A percentile compares a stretch with the other conserved stretches of the same genome.
phyloP scores from a whole-genome alignment of 2,797 vertebrate genomes.

The Prionace glauca region DNA sequence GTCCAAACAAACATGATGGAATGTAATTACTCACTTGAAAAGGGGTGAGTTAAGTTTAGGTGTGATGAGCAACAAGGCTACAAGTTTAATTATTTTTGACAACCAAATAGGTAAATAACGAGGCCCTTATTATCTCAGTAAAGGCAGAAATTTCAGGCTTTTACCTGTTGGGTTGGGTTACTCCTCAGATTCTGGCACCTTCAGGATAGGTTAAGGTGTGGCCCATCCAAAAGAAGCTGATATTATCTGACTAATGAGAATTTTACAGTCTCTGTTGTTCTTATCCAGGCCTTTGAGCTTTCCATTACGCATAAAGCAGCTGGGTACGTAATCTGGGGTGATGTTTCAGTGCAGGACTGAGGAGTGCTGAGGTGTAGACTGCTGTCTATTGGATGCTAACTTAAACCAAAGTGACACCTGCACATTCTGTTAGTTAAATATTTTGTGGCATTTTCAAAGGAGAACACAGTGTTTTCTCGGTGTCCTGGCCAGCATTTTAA shows the following conservation, averaged over 20 bases:
- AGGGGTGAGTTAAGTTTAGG: background rate
- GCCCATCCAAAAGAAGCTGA: background rate
- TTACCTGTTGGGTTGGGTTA: background rate
- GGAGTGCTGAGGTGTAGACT: background rate
- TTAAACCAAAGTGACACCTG: background rate
- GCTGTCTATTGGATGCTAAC: background rate
- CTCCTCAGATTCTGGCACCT: background rate
- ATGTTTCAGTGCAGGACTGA: background rate
- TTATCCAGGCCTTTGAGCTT: background rate
- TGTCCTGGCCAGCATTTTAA: too few relatives aligned
- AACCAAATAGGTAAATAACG: background rate
- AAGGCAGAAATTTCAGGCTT: background rate
- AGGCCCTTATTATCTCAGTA: background rate
- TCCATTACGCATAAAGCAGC: background rate
- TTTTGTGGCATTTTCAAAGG: too few relatives aligned
- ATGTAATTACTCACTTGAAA: background rate
- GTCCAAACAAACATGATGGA: background rate
- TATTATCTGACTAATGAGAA: background rate
- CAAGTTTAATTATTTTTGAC: constrained; percentile 15
- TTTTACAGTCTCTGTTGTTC: background rate
- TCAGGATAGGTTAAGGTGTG: background rate
- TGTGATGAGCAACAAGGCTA: background rate
- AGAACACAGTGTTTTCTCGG: too few relatives aligned
- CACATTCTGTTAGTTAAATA: too few relatives aligned
- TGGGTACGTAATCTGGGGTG: background rate